Evolutionary conservation across 2,888 invertebrate species (phyloP), one percentile per base, ranked within the genome.

Genomic region (Agrilus cyanescens): DNA sequence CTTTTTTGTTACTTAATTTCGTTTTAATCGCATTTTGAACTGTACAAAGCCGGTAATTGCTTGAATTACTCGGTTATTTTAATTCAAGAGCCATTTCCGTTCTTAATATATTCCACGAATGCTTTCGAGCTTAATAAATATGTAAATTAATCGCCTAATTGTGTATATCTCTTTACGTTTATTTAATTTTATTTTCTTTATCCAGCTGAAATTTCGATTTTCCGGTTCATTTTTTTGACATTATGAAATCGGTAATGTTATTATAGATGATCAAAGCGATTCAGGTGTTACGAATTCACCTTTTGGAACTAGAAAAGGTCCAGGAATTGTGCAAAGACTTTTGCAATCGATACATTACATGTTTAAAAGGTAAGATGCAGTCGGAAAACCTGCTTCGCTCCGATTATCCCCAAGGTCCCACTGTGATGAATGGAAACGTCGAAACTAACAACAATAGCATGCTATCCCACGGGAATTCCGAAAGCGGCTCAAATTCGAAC

Each of bases 271-370:
- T 86, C 51, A 84, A 85, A 70, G 83, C 85, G 40, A 83, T 89
- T 58, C 88, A 93, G 75, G 93, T 94, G 48, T 71, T 94, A 50
- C 73, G 93, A 58, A 94, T 94, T 64, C 93, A 94, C 66, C 74
- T 94, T 38, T 68, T 94, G 53, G 94, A 94, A 65, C 68, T 94
- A 62, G 90, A 93, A 68, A 94, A 94, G 67, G 93, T 94, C 12
- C 90, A 91, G 67, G 93, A 94, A 66, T 63, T 94, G 56, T 94
- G 93, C 69, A 85, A 90, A 57, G 93, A 94, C 71, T 94, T 94
- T 71, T 93, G 93, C 71, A 86, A 85, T 51, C 76, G 93, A 40
- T 94, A 94, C 71, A 93, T 86, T 53, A 85, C 87, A 37, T 90
- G 90, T 61, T 72, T 93, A 52, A 90, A 90, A 64, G 84, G 86